These are phyloP conservation scores for Pyrgilauda ruficollis DNA, from an alignment of 2,113 vertebrate genomes.

Conservation along the genomic window DNA sequence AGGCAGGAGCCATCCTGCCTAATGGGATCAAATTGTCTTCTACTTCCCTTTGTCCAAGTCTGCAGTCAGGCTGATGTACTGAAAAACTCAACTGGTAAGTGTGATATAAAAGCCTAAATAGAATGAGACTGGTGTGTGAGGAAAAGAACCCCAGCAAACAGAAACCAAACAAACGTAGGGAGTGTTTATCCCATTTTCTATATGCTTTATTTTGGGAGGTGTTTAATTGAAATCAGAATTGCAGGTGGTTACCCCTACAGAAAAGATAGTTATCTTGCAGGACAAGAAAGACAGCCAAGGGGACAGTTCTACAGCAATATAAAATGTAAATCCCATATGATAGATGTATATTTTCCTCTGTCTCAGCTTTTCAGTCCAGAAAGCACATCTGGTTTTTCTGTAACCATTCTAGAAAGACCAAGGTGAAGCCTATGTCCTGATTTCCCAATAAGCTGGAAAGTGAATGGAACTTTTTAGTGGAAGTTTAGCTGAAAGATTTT, in stretches of 20 bases:
- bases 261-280: not conserved
- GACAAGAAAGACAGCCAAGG: not conserved
- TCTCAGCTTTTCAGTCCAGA: not conserved
- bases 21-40: not conserved
- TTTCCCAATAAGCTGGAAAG: not conserved
- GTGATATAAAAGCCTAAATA: not conserved
- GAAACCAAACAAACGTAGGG: not conserved
- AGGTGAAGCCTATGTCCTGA: not conserved
- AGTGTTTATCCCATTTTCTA: not conserved
- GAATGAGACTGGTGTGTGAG: not conserved
- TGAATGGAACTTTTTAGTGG: not conserved
- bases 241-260: not conserved
- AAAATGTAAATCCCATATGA: not conserved
- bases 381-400: not conserved
- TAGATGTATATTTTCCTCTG: not conserved
- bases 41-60: not conserved
- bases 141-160: not conserved
- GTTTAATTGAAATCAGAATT: not conserved
- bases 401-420: not conserved
- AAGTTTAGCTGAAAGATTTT: not conserved
- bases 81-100: not conserved
- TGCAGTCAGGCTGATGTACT: not conserved
- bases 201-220: not conserved
- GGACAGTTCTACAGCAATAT: not conserved
- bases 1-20: not conserved